These are phyloP conservation scores for Brienomyrus longianalis DNA, from an alignment of 2,113 vertebrate genomes.

Conservation along the genomic window DNA sequence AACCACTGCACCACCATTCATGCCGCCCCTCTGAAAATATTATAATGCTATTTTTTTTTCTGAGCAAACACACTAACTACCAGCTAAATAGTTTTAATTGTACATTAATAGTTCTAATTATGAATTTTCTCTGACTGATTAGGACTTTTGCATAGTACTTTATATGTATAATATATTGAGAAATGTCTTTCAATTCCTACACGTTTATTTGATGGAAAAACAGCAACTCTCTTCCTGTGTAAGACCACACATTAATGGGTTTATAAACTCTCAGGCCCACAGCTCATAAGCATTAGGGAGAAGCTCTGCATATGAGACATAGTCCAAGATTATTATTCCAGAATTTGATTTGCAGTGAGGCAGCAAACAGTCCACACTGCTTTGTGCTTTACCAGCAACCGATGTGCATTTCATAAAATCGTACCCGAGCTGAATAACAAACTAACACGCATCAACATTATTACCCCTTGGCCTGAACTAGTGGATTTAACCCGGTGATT, in stretches of 20 bases:
- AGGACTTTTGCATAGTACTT: not conserved
- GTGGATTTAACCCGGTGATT: constrained; percentile 26
- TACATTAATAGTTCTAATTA: not conserved
- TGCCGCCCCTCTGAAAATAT: not conserved
- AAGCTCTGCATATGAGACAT: not conserved
- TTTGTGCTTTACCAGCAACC: not conserved
- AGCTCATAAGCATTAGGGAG: not conserved
- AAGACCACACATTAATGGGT: not conserved
- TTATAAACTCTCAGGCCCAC: not conserved
- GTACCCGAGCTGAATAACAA: not conserved
- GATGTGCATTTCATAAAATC: constrained; percentile 8
- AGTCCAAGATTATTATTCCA: not conserved
- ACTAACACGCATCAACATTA: not conserved
- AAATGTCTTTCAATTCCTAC: not conserved
- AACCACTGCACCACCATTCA: too few relatives aligned
- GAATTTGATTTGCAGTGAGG: not conserved
- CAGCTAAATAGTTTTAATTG: not conserved
- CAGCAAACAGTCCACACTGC: not conserved
- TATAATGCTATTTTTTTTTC: not conserved
- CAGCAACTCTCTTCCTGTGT: not conserved
- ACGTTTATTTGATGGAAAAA: not conserved
- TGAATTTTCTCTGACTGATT: not conserved
- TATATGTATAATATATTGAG: not conserved
- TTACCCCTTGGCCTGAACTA: not conserved
- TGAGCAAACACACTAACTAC: not conserved